Percentiles rank a stretch among this genome's conserved stretches.
phyloP scores from a whole-genome alignment of 2,113 vertebrate genomes.

The Eidolon helvum region DNA sequence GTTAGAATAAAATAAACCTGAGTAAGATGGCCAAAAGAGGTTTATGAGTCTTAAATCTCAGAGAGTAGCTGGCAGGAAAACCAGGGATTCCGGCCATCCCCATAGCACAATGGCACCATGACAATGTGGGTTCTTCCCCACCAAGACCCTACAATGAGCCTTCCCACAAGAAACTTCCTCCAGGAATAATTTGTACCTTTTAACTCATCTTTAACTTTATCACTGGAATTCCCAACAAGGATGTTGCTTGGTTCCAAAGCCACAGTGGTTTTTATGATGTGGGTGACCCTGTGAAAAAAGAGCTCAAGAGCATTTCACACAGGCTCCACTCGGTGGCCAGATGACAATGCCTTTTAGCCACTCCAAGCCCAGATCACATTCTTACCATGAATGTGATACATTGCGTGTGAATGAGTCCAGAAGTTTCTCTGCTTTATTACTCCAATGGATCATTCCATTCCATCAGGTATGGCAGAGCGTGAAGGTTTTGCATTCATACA shows the following conservation, averaged over 20 bases:
- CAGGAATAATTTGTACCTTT: constrained; percentile 63
- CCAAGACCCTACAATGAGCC: constrained; percentile 36
- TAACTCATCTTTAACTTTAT: constrained; percentile 57
- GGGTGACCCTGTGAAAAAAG: constrained; percentile 21
- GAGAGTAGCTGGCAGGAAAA: neutral
- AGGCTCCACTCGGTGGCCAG: neutral
- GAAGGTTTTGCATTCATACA: accelerated
- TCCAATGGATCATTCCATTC: neutral
- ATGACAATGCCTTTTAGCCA: neutral
- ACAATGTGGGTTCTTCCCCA: neutral
- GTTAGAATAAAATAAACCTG: neutral
- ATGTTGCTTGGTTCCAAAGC: constrained; percentile 39
- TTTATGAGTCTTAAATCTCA: neutral
- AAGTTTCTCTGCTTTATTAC: neutral
- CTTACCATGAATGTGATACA: neutral
- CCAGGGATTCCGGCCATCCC: neutral
- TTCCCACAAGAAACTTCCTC: constrained; percentile 58
- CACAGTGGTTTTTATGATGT: constrained; percentile 67
- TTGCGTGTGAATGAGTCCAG: neutral
- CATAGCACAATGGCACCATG: neutral
- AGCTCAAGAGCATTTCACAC: neutral
- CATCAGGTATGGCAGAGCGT: accelerated
- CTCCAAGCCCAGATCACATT: neutral
- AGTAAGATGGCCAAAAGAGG: neutral
- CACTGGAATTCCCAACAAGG: constrained; percentile 56